Conservation (phyloP, 2,113 vertebrate genomes). For the Trogon melanurus region DNA sequence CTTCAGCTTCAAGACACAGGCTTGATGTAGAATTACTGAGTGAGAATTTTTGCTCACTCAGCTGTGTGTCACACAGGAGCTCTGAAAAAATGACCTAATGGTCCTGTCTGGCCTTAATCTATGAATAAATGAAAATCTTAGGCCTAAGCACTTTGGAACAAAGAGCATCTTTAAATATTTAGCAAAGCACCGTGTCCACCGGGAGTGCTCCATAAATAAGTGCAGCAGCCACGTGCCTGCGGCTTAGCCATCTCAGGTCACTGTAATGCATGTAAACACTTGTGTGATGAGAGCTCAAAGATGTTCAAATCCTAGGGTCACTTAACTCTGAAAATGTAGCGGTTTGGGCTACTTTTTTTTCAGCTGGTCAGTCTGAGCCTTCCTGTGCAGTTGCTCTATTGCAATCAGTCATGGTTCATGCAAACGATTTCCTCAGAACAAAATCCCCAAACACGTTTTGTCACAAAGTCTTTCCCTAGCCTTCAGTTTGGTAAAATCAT, state of each 20-base stretch:
- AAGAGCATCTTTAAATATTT: slow-evolving; percentile 57
- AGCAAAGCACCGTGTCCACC: not conserved
- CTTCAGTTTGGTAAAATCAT: not conserved
- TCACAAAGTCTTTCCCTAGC: not conserved
- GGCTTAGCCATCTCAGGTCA: slow-evolving; percentile 8
- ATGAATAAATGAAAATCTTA: slow-evolving; percentile 42
- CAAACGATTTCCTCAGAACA: not conserved
- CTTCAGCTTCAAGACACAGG: not conserved
- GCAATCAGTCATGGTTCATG: not conserved
- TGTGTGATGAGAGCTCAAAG: not conserved
- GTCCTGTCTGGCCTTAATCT: not conserved
- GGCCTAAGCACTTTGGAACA: not conserved
- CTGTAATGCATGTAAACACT: not conserved
- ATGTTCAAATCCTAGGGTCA: not conserved
- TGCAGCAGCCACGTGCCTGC: not conserved
- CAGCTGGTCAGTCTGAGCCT: not conserved
- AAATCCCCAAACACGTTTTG: not conserved
- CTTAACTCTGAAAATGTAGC: not conserved
- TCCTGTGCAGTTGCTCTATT: not conserved
- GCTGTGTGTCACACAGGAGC: not conserved
- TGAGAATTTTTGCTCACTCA: not conserved
- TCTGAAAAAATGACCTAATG: slow-evolving; percentile 20
- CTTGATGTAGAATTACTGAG: not conserved
- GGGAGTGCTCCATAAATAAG: slow-evolving; percentile 20
- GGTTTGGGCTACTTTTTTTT: not conserved